A percentile compares a stretch with the other conserved stretches of the same genome.
Evolutionary conservation across 2,113 vertebrate species (phyloP).

Genomic region (Acinonyx jubatus): DNA sequence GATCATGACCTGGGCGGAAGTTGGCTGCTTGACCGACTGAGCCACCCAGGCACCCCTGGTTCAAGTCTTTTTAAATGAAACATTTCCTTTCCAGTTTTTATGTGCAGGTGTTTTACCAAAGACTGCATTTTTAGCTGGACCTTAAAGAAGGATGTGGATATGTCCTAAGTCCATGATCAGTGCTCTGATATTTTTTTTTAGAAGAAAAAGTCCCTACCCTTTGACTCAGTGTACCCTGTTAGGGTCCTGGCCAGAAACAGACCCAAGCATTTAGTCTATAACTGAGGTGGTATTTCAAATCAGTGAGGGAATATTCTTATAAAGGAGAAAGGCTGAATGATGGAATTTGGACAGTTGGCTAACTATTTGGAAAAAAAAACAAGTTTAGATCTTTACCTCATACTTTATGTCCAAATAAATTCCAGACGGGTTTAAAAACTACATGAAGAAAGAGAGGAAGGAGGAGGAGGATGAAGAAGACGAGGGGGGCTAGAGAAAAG

Average conservation of each 20-base stretch:
- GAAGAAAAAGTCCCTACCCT: not conserved
- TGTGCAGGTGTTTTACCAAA: not conserved
- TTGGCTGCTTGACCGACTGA: not conserved
- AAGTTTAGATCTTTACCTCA: not conserved
- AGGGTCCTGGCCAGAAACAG: not conserved
- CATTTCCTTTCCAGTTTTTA: not conserved
- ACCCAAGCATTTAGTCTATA: not conserved
- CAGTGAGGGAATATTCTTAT: not conserved
- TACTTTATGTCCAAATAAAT: conserved; percentile 8
- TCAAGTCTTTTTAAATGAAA: not conserved
- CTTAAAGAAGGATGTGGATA: not conserved
- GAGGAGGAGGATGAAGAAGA: fast-evolving
- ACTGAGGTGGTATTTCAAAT: not conserved
- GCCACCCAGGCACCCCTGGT: not conserved
- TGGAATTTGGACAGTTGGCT: not conserved
- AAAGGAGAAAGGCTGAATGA: not conserved
- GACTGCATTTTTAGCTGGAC: not conserved
- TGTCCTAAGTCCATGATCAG: not conserved
- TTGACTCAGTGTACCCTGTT: not conserved
- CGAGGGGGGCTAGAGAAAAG: no score
- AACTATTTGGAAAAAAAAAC: not conserved
- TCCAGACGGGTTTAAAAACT: not conserved
- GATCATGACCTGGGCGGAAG: not conserved
- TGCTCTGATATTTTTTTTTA: not conserved
- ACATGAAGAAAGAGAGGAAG: not conserved